Evolutionary conservation across 1,140 invertebrate species (phyloP), one percentile per base, ranked within the genome.

Genomic region (Drosophila nigrodunni): DNA sequence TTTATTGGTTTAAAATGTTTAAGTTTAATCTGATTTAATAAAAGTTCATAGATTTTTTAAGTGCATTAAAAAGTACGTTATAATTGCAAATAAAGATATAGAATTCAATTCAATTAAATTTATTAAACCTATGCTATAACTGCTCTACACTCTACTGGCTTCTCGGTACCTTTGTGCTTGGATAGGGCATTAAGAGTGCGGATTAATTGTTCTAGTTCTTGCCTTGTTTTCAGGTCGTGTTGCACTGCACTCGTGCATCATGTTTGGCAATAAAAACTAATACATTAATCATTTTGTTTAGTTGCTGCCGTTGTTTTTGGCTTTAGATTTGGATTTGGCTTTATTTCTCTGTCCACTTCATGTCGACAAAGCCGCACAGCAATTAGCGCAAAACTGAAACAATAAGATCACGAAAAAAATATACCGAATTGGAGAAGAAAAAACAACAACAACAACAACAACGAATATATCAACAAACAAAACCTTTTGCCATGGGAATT

Each of bases 371-470:
- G 57, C 61, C 66, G 55, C 35, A 55, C 59, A 69, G 65, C 81
- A 83, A 83, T 83, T 83, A 83, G 77, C 74, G 74, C 77, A 85
- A 80, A 85, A 77, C 60, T 64, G 64, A 77, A 85, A 85, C 81
- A 83, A 80, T 83, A 83, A 80, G 77, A 85, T 77, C 73, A 80
- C 50, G 68, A 77, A 80, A 73, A 73, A 64, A 61, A 67, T 30
- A 62, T 41, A 41, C 54, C 37, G 60, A 82, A 74, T 60, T 73
- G 62, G 54, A 37, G 61, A 47, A 47, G 59, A 58, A 49, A 9
- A 44, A 60, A 50, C 76, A 64, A 52, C 37, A 64, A 30, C 15
- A n/a, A n/a, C 25, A 37, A 57, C 41, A 74, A 57, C 52, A 58
- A 52, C 44, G 34, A 65, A 66, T 67, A 66, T n/a, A 55, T n/a